Percentiles rank a stretch among this genome's conserved stretches.
Conservation (phyloP, 2,113 vertebrate genomes). For the Etheostoma cragini region DNA sequence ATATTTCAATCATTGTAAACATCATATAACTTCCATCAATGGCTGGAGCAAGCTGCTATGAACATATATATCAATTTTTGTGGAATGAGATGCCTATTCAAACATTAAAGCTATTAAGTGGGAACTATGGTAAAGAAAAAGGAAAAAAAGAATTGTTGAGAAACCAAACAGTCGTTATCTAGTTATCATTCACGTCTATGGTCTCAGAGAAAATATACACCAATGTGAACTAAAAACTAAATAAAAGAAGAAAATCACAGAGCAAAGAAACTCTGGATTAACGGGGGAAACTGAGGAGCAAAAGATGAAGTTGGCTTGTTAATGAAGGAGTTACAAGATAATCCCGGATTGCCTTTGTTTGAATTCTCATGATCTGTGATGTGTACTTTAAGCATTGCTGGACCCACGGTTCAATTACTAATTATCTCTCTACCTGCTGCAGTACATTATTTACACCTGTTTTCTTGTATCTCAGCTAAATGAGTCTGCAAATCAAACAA, state of each 20-base stretch:
- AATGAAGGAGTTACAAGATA: constrained; percentile 45
- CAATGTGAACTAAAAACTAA: neutral
- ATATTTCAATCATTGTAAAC: neutral
- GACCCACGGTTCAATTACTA: constrained; percentile 18
- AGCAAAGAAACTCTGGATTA: constrained; percentile 26
- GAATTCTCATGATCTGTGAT: constrained; percentile 23
- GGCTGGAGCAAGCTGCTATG: neutral
- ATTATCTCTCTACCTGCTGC: constrained; percentile 14
- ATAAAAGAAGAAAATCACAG: neutral
- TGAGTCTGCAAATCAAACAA: neutral
- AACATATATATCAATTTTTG: neutral
- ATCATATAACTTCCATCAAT: neutral
- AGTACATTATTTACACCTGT: constrained; percentile 19
- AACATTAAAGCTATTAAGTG: neutral
- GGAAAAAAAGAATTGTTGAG: no score
- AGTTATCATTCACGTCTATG: neutral
- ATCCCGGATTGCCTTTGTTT: constrained; percentile 45
- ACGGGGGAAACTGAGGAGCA: neutral
- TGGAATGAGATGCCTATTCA: neutral
- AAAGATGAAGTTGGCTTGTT: constrained; percentile 45
- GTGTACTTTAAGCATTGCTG: constrained; percentile 33
- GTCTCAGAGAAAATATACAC: neutral
- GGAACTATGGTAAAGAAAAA: neutral
- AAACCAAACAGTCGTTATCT: neutral
- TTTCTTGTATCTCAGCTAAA: constrained; percentile 4